Evolutionary conservation across 1,140 invertebrate species (phyloP).

Genomic region (Neotoxoptera formosana): DNA sequence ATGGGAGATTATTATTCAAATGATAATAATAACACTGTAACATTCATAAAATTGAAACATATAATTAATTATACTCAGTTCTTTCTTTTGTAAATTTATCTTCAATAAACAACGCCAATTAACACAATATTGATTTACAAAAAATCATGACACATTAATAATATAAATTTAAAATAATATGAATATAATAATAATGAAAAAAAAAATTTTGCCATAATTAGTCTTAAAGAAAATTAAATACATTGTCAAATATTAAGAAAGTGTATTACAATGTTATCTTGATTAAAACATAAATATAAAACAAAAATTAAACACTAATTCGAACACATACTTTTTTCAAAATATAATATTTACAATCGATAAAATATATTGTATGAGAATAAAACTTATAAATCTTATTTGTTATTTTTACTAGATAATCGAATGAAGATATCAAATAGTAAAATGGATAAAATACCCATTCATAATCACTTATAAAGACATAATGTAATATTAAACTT

Average conservation of each 20-base stretch:
- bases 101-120: background rate
- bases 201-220: background rate
- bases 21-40: background rate
- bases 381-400: background rate
- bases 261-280: background rate
- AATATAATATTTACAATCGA: slow-evolving; percentile 19
- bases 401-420: background rate
- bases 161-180: slow-evolving; percentile 27
- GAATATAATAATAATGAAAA: background rate
- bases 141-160: slow-evolving; percentile 17
- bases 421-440: background rate
- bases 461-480: background rate
- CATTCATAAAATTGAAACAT: background rate
- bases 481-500: background rate
- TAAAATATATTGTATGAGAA: background rate
- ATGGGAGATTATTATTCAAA: background rate
- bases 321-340: slow-evolving; percentile 20
- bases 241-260: slow-evolving; percentile 8
- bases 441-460: background rate
- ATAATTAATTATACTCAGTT: slow-evolving; percentile 32
- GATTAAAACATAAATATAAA: background rate
- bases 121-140: slow-evolving; percentile 43
- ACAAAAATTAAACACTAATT: slow-evolving; percentile 13
- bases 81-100: slow-evolving; percentile 24
- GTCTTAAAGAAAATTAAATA: background rate